These are phyloP conservation scores for Nephrotoma flavescens DNA, from an alignment of 2,888 invertebrate genomes.

Conservation along the genomic window DNA sequence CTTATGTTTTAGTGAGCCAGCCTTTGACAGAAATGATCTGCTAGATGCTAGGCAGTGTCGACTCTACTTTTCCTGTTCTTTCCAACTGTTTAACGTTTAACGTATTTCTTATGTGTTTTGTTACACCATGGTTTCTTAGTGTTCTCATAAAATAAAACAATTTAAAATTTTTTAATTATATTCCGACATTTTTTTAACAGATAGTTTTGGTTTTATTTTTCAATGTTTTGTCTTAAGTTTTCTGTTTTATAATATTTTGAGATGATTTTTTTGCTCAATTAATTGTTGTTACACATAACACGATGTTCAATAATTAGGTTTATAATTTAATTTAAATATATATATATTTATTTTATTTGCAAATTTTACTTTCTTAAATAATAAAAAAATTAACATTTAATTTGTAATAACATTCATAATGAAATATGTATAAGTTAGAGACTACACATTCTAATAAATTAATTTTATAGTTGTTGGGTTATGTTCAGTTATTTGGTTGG, in stretches of 20 bases:
- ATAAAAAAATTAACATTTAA: not conserved
- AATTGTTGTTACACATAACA: not conserved
- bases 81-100: too few species aligned
- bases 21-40: too few species aligned
- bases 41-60: too few species aligned
- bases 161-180: not conserved
- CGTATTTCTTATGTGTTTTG: too few species aligned
- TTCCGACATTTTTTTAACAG: not conserved
- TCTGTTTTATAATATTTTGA: not conserved
- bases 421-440: not conserved
- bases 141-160: not conserved
- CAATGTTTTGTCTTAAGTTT: not conserved
- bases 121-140: too few species aligned
- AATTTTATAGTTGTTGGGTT: not conserved
- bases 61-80: too few species aligned
- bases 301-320: not conserved
- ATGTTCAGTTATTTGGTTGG: not conserved
- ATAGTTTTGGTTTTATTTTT: not conserved
- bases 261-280: not conserved
- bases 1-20: too few species aligned
- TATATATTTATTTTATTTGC: not conserved
- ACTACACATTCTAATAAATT: not conserved
- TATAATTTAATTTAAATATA: not conserved
- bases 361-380: not conserved
- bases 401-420: not conserved